Evolutionary conservation across 2,113 vertebrate species (phyloP).

Genomic region (Sisor rabdophorus): DNA sequence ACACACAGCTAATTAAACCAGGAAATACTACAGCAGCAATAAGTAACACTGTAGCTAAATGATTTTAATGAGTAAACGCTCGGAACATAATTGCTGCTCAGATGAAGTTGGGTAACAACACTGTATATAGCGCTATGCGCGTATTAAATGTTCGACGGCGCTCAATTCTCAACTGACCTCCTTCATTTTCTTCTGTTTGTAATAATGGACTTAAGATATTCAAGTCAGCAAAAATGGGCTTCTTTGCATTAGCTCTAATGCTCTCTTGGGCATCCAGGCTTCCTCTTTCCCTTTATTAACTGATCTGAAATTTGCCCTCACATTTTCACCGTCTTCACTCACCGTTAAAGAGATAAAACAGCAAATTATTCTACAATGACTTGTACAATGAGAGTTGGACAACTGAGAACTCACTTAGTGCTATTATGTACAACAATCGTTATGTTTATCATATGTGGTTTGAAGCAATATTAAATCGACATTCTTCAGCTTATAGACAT

Average conservation of each 20-base stretch:
- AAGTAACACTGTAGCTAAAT: slow-evolving; percentile 29
- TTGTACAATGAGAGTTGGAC: not conserved
- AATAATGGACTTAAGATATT: slow-evolving; percentile 37
- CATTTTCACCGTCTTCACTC: slow-evolving; percentile 28
- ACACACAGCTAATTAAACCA: slow-evolving; percentile 19
- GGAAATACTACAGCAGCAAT: slow-evolving; percentile 17
- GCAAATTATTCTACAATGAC: slow-evolving; percentile 23
- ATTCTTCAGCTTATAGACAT: slow-evolving; percentile 37
- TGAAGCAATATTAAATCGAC: slow-evolving; percentile 26
- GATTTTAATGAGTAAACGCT: slow-evolving; percentile 28
- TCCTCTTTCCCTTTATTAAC: slow-evolving; percentile 24
- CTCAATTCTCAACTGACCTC: slow-evolving; percentile 37
- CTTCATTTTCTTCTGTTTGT: slow-evolving; percentile 46
- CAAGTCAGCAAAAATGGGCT: slow-evolving; percentile 38
- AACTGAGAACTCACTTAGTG: slow-evolving; percentile 13
- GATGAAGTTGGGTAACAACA: slow-evolving; percentile 20
- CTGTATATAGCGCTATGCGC: slow-evolving; percentile 7
- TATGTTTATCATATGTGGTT: slow-evolving; percentile 29
- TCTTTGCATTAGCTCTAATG: slow-evolving; percentile 38
- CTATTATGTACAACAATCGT: slow-evolving; percentile 33
- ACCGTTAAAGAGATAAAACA: slow-evolving; percentile 20
- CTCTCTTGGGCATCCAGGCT: slow-evolving; percentile 20
- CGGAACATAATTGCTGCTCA: slow-evolving; percentile 23
- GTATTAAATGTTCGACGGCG: slow-evolving; percentile 31
- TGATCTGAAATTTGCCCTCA: slow-evolving; percentile 28